Base-by-base conservation (phyloP, 1,140 invertebrate species). In the Pinna nobilis region DNA sequence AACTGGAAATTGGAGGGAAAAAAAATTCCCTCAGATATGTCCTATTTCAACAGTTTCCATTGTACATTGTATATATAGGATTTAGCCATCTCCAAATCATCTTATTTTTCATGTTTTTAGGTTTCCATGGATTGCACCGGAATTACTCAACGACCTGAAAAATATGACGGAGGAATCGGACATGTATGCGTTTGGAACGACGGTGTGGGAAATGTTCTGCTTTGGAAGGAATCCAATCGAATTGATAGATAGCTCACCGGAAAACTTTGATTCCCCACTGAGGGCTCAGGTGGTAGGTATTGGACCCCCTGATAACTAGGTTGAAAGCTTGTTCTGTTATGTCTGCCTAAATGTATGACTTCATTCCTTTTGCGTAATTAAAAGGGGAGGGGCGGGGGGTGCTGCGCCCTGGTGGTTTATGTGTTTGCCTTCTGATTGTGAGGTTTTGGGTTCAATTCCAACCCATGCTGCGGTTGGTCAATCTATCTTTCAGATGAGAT, bases 41-140 rank as follows among this genome's bases (percentile, higher is more conserved):
- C 41, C 18, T 18, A 44, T 7, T 18, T 9, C 7, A 44, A 9
- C 18, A 9, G 18, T 44, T 18, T 7, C 41, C 7, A 18, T 9
- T 44, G 41, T 18, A 9, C 18, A 18, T 9, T 9, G 18, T 44
- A 9, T 44, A 9, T 44, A 44, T 18, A 44, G 9, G 18, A 9
- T 51, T 7, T 51, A 18, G 11, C 7, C 23, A 18, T 51, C 9
- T 11, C 9, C 23, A 51, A 18, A 6, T 13, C 9, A 13, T 18
- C 3, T 3, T 53, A 30, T 20, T 53, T 20, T 1, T 23, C 28
- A 25, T 33, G 18, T 50, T 63, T 78, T 1, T 30, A 82, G 81
- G 41, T 33, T 80, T 15, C 71, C 78, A 30, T 83, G 78, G 78
- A 59, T 83, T 32, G 82, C 82, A 20, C 80, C 77, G 23, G 82